phyloP scores from a whole-genome alignment of 1,140 invertebrate species.

The Leptestheria dahalacensis region DNA sequence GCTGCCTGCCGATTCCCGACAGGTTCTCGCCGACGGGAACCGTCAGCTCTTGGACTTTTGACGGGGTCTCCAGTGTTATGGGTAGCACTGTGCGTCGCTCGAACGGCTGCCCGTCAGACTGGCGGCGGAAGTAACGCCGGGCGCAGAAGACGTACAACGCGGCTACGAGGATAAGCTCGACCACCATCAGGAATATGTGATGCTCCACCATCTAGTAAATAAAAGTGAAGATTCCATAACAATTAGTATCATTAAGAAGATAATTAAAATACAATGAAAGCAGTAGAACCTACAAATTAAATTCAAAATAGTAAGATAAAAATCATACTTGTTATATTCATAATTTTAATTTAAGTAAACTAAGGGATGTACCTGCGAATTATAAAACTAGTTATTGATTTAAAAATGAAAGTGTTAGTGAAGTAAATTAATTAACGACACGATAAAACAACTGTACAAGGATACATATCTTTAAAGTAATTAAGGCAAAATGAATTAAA shows the following conservation, averaged over 20 bases:
- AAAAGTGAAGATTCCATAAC: neutral
- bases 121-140: conserved; percentile 22
- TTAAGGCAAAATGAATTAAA: conserved; percentile 9
- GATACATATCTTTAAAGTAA: too few relatives aligned
- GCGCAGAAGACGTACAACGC: conserved; percentile 34
- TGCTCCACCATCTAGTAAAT: conserved; percentile 30
- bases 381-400: too few relatives aligned
- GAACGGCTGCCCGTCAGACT: conserved; percentile 15
- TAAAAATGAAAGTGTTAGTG: too few relatives aligned
- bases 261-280: neutral
- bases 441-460: too few relatives aligned
- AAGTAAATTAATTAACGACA: too few relatives aligned
- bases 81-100: conserved; percentile 11
- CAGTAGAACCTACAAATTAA: conserved; percentile 26
- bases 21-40: conserved; percentile 7
- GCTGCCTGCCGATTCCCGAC: conserved; percentile 12
- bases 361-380: conserved; percentile 14
- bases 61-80: neutral
- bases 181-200: conserved; percentile 34
- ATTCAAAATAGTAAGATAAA: conserved; percentile 13
- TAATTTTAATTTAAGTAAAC: conserved; percentile 21
- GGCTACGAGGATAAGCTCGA: conserved; percentile 36
- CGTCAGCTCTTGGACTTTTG: conserved; percentile 8
- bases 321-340: conserved; percentile 9
- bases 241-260: neutral